Conservation (phyloP, 2,888 invertebrate species). For the Aphidius colemani region DNA sequence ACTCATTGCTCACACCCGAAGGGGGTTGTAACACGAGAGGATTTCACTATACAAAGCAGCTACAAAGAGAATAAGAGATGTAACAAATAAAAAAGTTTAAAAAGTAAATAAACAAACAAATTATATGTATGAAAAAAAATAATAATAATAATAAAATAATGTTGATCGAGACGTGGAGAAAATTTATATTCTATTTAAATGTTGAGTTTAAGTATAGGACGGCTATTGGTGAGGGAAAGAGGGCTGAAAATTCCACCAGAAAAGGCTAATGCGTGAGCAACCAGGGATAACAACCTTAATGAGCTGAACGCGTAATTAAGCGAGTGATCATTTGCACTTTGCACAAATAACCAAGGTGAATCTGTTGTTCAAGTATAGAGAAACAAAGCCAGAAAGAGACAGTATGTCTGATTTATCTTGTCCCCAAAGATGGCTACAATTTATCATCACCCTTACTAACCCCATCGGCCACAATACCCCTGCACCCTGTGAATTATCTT, state of each 20-base stretch:
- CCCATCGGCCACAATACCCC: no score
- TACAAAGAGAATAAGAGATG: no score
- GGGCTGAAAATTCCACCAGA: slow-evolving; percentile 24
- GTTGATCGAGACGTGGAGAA: slow-evolving; percentile 7
- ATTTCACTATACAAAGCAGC: no score
- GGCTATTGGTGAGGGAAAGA: slow-evolving; percentile 6
- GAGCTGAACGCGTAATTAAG: slow-evolving; percentile 39
- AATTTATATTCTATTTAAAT: slow-evolving; percentile 9
- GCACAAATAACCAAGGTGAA: slow-evolving; percentile 30
- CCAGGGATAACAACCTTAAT: slow-evolving; percentile 36
- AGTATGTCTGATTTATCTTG: no score
- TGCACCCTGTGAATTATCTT: no score
- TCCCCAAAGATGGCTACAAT: no score
- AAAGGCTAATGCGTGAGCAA: slow-evolving; percentile 35
- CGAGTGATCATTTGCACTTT: slow-evolving; percentile 36
- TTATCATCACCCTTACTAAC: no score
- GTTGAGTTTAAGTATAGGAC: no score
- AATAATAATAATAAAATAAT: not conserved
- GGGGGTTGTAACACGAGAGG: slow-evolving; percentile 11
- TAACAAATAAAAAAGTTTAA: not conserved
- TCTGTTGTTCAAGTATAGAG: slow-evolving; percentile 15
- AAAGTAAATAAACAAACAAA: no score
- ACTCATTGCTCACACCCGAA: slow-evolving; percentile 19
- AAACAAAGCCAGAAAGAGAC: not conserved
- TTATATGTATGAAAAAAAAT: no score